A percentile compares a stretch with the other conserved stretches of the same genome.
These are phyloP conservation scores for Rhinatrema bivittatum DNA, from an alignment of 2,797 vertebrate genomes.

Conservation along the genomic window DNA sequence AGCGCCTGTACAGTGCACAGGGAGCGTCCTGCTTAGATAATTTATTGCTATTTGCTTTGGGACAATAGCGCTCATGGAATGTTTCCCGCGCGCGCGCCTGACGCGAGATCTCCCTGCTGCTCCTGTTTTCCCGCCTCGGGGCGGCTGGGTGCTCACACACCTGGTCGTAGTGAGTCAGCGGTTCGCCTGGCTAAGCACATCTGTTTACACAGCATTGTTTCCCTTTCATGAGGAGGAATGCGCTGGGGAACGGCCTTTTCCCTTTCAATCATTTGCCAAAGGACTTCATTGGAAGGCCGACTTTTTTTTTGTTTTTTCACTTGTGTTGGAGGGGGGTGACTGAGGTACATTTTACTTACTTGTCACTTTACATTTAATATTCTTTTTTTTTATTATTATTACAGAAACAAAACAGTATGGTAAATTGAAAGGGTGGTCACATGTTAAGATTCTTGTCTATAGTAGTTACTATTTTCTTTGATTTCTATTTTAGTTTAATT, in stretches of 20 bases:
- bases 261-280: too few species aligned
- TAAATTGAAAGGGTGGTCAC: too few species aligned
- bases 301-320: too few species aligned
- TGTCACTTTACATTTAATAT: too few species aligned
- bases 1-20: neutral
- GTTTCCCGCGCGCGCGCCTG: neutral
- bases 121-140: neutral
- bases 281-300: too few species aligned
- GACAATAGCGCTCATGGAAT: neutral
- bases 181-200: neutral
- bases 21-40: neutral
- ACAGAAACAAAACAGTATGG: too few species aligned
- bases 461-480: too few species aligned
- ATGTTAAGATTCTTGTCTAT: too few species aligned
- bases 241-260: neutral
- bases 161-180: neutral
- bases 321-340: too few species aligned
- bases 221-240: constrained; percentile 1
- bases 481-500: too few species aligned
- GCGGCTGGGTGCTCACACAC: neutral
- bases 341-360: too few species aligned
- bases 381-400: too few species aligned
- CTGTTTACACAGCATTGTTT: constrained; percentile 9
- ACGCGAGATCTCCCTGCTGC: neutral
- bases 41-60: constrained; percentile 22